phyloP scores from a whole-genome alignment of 2,888 invertebrate species.

The Zygaena filipendulae region DNA sequence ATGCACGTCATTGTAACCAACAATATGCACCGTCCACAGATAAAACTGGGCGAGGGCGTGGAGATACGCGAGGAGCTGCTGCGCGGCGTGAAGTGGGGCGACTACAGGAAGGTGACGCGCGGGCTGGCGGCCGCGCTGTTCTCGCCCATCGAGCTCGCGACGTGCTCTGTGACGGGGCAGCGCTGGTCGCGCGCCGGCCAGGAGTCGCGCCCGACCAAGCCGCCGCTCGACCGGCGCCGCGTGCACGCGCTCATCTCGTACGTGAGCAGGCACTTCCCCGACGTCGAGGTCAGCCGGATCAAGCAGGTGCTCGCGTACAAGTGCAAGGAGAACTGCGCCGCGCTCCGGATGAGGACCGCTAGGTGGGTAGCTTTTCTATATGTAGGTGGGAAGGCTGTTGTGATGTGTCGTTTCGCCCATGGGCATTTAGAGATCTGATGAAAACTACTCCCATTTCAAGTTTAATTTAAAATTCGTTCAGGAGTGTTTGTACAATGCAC shows the following conservation, averaged over 20 bases:
- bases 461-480: no score
- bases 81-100: conserved; percentile 78
- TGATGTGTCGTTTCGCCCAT: no score
- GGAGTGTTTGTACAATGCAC: no score
- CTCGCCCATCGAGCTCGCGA: conserved; percentile 78
- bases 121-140: conserved; percentile 79
- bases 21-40: no score
- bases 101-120: conserved; percentile 78
- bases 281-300: conserved; percentile 79
- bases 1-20: no score
- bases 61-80: conserved; percentile 78
- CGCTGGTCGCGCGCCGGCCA: conserved; percentile 80
- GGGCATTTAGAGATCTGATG: no score
- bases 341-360: conserved; percentile 78
- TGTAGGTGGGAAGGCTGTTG: no score
- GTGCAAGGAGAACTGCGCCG: conserved; percentile 82
- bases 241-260: conserved; percentile 82
- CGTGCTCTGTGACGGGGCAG: conserved; percentile 80
- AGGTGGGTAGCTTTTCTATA: conserved; percentile 48
- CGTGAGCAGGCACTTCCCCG: conserved; percentile 78
- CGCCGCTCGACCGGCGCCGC: conserved; percentile 76
- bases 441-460: no score
- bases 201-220: conserved; percentile 79
- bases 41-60: conserved; percentile 78
- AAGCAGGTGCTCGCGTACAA: conserved; percentile 82